Evolutionary conservation across 30 jellyfish, hydroid and myxozoan genomes (phyloP).

Genomic region (Phacellophora camtschatica): DNA sequence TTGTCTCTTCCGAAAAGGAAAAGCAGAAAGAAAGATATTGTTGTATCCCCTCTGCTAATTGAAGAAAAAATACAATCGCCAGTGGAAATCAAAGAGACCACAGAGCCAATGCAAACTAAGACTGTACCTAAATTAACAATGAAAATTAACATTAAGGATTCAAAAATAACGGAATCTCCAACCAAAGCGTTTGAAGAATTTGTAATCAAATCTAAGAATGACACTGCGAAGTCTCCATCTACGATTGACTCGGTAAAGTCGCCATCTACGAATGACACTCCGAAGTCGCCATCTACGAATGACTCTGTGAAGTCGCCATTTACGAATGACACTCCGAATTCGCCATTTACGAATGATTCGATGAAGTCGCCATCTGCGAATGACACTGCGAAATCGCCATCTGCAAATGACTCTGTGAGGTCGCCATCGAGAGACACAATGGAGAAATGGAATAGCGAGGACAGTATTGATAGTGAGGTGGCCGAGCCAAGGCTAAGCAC

Average conservation of each 20-base stretch:
- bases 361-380: too few relatives aligned
- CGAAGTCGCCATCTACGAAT: background rate
- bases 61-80: too few relatives aligned
- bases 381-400: background rate
- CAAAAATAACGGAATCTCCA: constrained; percentile 63
- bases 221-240: background rate
- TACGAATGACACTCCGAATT: background rate
- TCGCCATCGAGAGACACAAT: too few relatives aligned
- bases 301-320: background rate
- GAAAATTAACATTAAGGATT: constrained; percentile 52
- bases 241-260: background rate
- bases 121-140: constrained; percentile 30
- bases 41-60: background rate
- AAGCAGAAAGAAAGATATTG: background rate
- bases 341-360: too few relatives aligned
- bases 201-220: background rate
- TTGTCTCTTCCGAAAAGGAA: background rate
- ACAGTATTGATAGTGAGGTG: background rate
- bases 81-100: too few relatives aligned
- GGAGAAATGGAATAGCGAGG: background rate
- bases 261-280: background rate
- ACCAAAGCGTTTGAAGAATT: constrained; percentile 41
- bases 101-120: too few relatives aligned
- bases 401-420: too few relatives aligned
- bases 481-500: constrained; percentile 54